Conservation (phyloP, 2,888 invertebrate genomes). For the Antheraea yamamai region DNA sequence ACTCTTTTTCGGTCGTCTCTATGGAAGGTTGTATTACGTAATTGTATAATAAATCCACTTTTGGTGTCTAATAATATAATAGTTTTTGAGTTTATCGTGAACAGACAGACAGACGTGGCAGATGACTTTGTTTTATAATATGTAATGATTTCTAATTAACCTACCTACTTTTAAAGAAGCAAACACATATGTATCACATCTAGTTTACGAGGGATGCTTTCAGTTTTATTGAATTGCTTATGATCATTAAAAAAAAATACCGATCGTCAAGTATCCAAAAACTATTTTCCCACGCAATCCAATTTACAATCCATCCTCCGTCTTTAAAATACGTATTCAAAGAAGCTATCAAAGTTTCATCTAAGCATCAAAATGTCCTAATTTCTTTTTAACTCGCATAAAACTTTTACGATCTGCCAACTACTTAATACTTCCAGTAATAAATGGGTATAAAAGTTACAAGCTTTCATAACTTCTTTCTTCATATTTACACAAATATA, state of each 20-base stretch:
- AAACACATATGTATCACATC: neutral
- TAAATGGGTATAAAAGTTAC: neutral
- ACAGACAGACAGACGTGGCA: too few relatives aligned
- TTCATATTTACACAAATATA: neutral
- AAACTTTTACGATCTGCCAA: conserved; percentile 14
- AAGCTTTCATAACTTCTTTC: neutral
- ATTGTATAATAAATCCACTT: too few relatives aligned
- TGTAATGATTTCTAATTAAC: too few relatives aligned
- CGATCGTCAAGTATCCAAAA: neutral
- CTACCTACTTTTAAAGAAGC: neutral
- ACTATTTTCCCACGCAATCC: neutral
- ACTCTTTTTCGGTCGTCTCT: too few relatives aligned
- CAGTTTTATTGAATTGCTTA: neutral
- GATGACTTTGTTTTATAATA: too few relatives aligned
- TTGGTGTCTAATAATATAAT: too few relatives aligned
- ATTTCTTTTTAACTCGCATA: conserved; percentile 7
- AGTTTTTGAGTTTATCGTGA: too few relatives aligned
- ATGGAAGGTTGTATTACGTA: too few relatives aligned
- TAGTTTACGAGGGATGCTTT: neutral
- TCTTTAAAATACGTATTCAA: neutral
- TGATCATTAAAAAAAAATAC: neutral
- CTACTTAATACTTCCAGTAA: conserved; percentile 11
- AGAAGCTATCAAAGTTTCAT: conserved; percentile 5
- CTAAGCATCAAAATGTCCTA: neutral
- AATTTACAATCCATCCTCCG: neutral